Percentiles rank a stretch among this genome's conserved stretches.
phyloP scores from a whole-genome alignment of 2,888 invertebrate genomes.

The Drosophila pegasa region DNA sequence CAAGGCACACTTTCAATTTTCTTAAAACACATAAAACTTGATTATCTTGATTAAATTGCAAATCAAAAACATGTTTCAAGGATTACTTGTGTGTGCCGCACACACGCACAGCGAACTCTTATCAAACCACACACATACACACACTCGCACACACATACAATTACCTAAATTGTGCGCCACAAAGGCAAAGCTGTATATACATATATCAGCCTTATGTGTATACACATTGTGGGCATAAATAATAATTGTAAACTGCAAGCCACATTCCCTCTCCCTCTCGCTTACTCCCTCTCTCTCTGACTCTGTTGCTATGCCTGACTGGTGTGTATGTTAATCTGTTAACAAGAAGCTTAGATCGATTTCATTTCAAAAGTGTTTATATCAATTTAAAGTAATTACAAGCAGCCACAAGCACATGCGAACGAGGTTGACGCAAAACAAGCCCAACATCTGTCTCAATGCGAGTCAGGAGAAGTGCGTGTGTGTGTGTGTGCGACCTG shows the following conservation, averaged over 20 bases:
- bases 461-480: constrained; percentile 17
- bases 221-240: constrained; percentile 70
- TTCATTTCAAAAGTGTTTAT: constrained; percentile 80
- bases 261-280: constrained; percentile 11
- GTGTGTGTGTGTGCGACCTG: constrained; percentile 34
- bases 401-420: constrained; percentile 73
- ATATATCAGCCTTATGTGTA: constrained; percentile 22
- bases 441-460: constrained; percentile 36
- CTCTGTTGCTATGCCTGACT: constrained; percentile 12
- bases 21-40: constrained; percentile 80
- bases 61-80: constrained; percentile 82
- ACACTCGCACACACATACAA: constrained; percentile 22
- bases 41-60: constrained; percentile 82
- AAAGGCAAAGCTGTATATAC: constrained; percentile 48
- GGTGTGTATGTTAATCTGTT: constrained; percentile 74
- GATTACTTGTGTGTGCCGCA: constrained; percentile 66
- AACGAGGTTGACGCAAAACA: constrained; percentile 47
- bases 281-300: neutral
- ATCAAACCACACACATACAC: constrained; percentile 55
- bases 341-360: constrained; percentile 81
- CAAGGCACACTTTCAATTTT: constrained; percentile 79
- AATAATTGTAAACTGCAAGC: constrained; percentile 75
- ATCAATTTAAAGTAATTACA: constrained; percentile 81
- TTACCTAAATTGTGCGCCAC: constrained; percentile 33
- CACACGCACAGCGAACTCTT: constrained; percentile 46